phyloP scores from a whole-genome alignment of 2,113 vertebrate species.

The Ptilonorhynchus violaceus region DNA sequence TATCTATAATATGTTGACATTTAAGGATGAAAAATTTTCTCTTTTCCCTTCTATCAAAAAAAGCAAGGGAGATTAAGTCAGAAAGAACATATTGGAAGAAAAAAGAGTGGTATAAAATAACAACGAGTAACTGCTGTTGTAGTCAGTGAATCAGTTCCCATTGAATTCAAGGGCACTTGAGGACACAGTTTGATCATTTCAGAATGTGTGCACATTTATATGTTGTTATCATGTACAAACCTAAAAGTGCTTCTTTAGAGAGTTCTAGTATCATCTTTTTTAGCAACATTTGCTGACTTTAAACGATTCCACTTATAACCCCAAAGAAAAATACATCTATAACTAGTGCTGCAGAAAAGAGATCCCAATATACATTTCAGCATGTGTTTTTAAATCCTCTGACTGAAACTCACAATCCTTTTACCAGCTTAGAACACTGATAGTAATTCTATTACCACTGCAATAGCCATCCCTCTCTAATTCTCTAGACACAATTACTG shows the following conservation, averaged over 20 bases:
- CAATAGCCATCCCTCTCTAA: constrained; percentile 53
- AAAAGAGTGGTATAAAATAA: background rate
- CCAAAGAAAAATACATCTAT: background rate
- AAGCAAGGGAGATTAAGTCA: background rate
- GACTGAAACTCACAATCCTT: constrained; percentile 60
- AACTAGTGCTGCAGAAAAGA: background rate
- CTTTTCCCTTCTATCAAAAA: background rate
- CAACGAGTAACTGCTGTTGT: background rate
- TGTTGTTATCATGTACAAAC: background rate
- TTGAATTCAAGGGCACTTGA: background rate
- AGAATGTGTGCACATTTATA: background rate
- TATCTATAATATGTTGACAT: background rate
- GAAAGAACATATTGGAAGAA: background rate
- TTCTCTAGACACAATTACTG: constrained; percentile 64
- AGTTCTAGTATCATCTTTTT: background rate
- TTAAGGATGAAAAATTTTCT: background rate
- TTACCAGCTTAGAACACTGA: constrained; percentile 54
- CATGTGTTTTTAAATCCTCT: constrained; percentile 58
- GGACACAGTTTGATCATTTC: background rate
- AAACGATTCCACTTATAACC: background rate
- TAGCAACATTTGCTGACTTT: background rate
- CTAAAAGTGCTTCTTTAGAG: background rate
- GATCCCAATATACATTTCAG: constrained; percentile 16
- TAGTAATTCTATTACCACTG: constrained; percentile 62
- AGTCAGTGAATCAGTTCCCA: background rate